Evolutionary conservation across 2,888 invertebrate species (phyloP), one percentile per base, ranked within the genome.

Genomic region (Dusona sp.): DNA sequence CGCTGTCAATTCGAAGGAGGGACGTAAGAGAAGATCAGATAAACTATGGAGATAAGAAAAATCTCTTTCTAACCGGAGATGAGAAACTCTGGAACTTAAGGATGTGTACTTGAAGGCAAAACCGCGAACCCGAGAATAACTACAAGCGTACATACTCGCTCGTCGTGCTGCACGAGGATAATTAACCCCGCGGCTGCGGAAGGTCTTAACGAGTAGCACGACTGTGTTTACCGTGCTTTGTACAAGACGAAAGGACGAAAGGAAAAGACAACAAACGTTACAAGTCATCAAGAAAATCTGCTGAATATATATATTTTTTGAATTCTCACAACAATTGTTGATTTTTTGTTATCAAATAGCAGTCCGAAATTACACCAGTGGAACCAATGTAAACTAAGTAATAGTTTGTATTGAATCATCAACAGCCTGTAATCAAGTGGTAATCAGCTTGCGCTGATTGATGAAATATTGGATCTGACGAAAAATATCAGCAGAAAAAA

Each of bases 161-260:
- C 70, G 80, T 83, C 86, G 86, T 83, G 83, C 83, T 51, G 73
- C 83, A 80, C 86, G 86, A 86, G 80, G 86, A 83, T 83, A 86
- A 86, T 86, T 86, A 86, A 83, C 86, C 83, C 51, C 83, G 77
- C 51, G 73, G 80, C 86, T 86, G 80, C 51, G 83, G 74, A 79
- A 88, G 86, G 82, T 75, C 86, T 88, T 90, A 90, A 91, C 90
- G 88, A 91, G 91, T 90, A 89, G 89, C 90, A 90, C 90, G 89
- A 91, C 88, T 90, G 88, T 74, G 48, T 72, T 75, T 54, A 65
- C 75, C 75, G 79, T 54, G 57, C 75, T 74, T 70, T 73, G 67
- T 36, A 70, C 36, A 29, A 33, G 87, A 87, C 84, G 87, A 90
- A 79, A 54, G 70, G 42, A 61, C 48, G 8, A 25, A 51, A 61